phyloP scores from a whole-genome alignment of 2,797 vertebrate species.

The Acanthis flammea region DNA sequence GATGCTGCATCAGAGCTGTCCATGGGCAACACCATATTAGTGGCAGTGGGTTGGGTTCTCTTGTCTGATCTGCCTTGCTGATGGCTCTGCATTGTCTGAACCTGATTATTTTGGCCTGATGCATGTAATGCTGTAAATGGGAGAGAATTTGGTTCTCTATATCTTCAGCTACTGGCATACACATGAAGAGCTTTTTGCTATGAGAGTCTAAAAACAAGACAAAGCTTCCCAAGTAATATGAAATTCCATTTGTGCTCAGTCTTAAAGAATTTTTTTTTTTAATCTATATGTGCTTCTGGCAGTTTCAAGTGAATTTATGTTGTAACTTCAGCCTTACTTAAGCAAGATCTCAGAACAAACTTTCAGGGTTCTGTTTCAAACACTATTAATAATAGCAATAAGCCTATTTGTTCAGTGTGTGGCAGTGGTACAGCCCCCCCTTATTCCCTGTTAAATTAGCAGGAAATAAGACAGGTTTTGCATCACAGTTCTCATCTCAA shows the following conservation, averaged over 20 bases:
- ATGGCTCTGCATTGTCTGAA: background rate
- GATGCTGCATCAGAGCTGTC: background rate
- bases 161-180: background rate
- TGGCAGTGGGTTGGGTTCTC: background rate
- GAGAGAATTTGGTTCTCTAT: background rate
- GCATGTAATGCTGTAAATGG: fast-evolving
- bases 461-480: background rate
- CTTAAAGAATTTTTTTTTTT: background rate
- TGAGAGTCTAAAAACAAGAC: background rate
- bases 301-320: background rate
- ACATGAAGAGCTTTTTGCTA: background rate
- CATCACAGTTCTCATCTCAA: background rate
- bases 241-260: background rate
- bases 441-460: background rate
- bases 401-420: background rate
- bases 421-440: background rate
- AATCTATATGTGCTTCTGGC: background rate
- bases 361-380: background rate
- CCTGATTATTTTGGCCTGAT: background rate
- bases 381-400: background rate
- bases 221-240: background rate
- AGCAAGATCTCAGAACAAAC: background rate
- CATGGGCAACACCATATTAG: fast-evolving
- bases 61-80: background rate
- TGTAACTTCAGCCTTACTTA: background rate